These are phyloP conservation scores for Drosophila carrolli DNA, from an alignment of 1,140 invertebrate species.

Conservation along the genomic window DNA sequence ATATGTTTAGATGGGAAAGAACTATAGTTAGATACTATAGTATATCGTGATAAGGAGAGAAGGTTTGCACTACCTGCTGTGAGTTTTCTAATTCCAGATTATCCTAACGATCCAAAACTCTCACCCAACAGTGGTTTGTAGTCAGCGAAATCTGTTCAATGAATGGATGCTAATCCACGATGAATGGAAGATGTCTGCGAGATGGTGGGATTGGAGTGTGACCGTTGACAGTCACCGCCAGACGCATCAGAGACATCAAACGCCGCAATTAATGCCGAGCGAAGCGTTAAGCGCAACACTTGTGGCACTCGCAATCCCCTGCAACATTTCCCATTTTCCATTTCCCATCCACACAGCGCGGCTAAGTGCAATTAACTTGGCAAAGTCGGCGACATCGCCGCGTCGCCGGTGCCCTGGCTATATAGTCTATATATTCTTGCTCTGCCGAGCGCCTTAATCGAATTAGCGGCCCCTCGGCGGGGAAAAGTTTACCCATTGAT, in stretches of 20 bases:
- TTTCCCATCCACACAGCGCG: conserved; percentile 35
- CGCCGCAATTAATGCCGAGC: conserved; percentile 45
- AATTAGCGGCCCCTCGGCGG: conserved; percentile 50
- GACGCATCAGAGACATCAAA: conserved; percentile 41
- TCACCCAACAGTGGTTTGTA: conserved; percentile 5
- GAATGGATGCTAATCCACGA: conserved; percentile 31
- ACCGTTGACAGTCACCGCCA: conserved; percentile 18
- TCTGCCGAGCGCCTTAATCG: conserved; percentile 68
- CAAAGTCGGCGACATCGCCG: conserved; percentile 44
- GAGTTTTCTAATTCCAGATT: conserved; percentile 15
- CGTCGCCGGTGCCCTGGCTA: conserved; percentile 14
- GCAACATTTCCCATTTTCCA: conserved; percentile 22
- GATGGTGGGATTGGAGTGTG: conserved; percentile 9
- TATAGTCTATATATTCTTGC: conserved; percentile 30
- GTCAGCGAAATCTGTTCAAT: conserved; percentile 16
- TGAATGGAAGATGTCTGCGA: conserved; percentile 27
- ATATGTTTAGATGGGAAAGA: not conserved
- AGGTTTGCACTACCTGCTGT: not conserved
- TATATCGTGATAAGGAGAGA: not conserved
- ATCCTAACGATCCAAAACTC: conserved; percentile 21
- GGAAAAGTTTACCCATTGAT: conserved; percentile 59
- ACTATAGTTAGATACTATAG: no score
- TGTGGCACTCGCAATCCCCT: conserved; percentile 36
- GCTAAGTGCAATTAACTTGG: conserved; percentile 63
- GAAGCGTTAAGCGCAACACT: conserved; percentile 47